phyloP scores from a whole-genome alignment of 2,888 invertebrate species.

The Lasioglossum leucozonium region DNA sequence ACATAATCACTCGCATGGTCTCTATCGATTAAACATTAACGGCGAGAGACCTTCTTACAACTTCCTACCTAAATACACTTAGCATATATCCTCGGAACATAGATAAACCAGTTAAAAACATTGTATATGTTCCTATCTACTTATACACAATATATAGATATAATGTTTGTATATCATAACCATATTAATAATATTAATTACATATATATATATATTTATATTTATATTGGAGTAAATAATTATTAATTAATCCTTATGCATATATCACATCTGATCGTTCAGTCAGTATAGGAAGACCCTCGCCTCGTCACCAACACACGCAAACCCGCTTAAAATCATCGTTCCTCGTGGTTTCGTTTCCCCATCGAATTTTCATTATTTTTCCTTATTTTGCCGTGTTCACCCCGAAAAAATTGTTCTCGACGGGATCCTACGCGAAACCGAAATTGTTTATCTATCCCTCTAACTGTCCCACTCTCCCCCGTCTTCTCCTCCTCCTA shows the following conservation, averaged over 20 bases:
- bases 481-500: conserved; percentile 6
- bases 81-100: conserved; percentile 81
- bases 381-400: background rate
- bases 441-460: conserved; percentile 17
- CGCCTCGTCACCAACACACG: conserved; percentile 79
- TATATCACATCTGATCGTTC: conserved; percentile 85
- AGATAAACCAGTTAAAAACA: conserved; percentile 83
- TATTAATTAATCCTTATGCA: conserved; percentile 82
- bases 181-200: conserved; percentile 74
- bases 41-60: conserved; percentile 72
- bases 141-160: conserved; percentile 80
- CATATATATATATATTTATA: conserved; percentile 72
- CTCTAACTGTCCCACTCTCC: conserved; percentile 14
- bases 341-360: conserved; percentile 36
- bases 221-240: conserved; percentile 81
- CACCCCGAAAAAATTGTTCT: background rate
- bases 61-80: conserved; percentile 76
- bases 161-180: conserved; percentile 81
- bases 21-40: conserved; percentile 76
- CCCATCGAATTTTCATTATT: conserved; percentile 21
- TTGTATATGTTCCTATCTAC: conserved; percentile 82
- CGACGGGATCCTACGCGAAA: conserved; percentile 22
- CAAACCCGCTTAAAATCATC: conserved; percentile 58
- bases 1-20: conserved; percentile 68
- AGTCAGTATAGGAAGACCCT: conserved; percentile 85